phyloP scores from a whole-genome alignment of 2,797 vertebrate genomes.

The Chiloscyllium punctatum region DNA sequence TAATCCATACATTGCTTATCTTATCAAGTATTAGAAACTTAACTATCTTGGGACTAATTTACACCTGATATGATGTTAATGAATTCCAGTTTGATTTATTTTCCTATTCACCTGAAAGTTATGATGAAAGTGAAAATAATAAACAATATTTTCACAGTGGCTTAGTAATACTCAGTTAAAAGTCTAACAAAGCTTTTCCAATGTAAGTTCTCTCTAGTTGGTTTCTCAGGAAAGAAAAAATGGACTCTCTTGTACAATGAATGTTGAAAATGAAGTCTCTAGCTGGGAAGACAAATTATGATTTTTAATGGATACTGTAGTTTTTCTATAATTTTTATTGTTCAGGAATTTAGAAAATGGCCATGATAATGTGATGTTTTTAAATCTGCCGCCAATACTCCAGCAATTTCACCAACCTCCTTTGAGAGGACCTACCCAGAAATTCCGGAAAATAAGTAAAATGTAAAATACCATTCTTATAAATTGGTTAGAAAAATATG shows the following conservation, averaged over 20 bases:
- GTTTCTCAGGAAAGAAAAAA: background rate
- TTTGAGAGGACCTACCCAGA: background rate
- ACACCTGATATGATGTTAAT: background rate
- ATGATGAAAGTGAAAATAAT: background rate
- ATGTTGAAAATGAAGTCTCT: background rate
- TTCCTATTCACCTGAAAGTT: background rate
- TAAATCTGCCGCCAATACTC: background rate
- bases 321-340: background rate
- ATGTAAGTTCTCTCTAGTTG: background rate
- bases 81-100: background rate
- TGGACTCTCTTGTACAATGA: background rate
- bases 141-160: background rate
- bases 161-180: background rate
- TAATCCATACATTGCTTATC: background rate
- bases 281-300: background rate
- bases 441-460: background rate
- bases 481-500: background rate
- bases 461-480: background rate
- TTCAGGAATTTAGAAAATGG: background rate
- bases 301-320: background rate
- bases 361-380: no score
- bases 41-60: background rate
- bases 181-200: background rate
- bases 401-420: background rate
- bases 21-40: background rate